Evolutionary conservation across 2,113 vertebrate species (phyloP), one percentile per base, ranked within the genome.

Genomic region (Sciurus niger): DNA sequence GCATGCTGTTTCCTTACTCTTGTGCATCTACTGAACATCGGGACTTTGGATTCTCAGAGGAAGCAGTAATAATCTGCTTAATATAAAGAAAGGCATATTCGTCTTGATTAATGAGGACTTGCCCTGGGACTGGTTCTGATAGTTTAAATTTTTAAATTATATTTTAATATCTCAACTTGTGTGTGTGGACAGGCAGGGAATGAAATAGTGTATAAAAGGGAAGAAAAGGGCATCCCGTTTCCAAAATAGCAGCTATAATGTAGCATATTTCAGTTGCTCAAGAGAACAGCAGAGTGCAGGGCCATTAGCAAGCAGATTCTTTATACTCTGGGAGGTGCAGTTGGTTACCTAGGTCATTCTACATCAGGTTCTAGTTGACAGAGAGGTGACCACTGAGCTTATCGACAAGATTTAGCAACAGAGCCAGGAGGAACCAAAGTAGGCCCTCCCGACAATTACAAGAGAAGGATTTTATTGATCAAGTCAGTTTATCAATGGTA

Each of bases 381-480:
- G 11, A 80, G 20, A 83, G 20, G 16, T 48, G 24, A 55, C 28
- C 22, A 14, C 58, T 73, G 16, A 32, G 11, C 22, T 18, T 48
- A 24, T 32, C 70, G 89, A 14, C 25, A 76, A 48, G 48, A 25
- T 11, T 37, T n/a, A 70, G n/a, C 12, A 79, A 24, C 30, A n/a
- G 2, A 89, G 22, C 22, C 25, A 18, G 79, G 34, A 79, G 14
- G 58, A 28, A 40, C 22, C 25, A n/a, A 1, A 0, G 8, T 43
- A 28, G 70, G 43, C 22, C 37, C 40, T 92, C 90, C 43, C 73
- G 55, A 48, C 43, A 74, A 58, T 90, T 96, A 96, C 94, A 96
- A 14, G 13, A 94, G 84, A 94, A 95, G 92, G 74, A 84, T 55
- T 97, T 48, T 96, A 96, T 97, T 98, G 97, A 90, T 90, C 48